A percentile compares a stretch with the other conserved stretches of the same genome.
phyloP scores from a whole-genome alignment of 2,888 invertebrate species.

The Notodonta dromedarius region DNA sequence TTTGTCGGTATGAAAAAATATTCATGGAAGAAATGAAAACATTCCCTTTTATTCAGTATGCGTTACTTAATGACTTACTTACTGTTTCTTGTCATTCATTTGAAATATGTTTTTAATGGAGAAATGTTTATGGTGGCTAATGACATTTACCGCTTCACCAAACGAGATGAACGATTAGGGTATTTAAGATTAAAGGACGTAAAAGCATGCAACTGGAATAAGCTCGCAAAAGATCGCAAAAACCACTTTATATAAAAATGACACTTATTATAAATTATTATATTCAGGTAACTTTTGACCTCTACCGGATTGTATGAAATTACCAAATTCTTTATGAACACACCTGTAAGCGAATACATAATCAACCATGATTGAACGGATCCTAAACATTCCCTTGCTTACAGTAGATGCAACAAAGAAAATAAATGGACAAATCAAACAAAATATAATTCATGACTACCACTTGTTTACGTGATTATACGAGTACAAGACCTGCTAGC shows the following conservation, averaged over 20 bases:
- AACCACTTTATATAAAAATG: too few species aligned
- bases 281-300: too few species aligned
- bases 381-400: neutral
- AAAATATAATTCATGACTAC: conserved; percentile 1
- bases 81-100: neutral
- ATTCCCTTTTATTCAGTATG: neutral
- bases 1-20: conserved; percentile 4
- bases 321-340: neutral
- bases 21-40: neutral
- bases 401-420: neutral
- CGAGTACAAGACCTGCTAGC: conserved; percentile 2
- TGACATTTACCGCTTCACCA: too few species aligned
- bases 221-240: too few species aligned
- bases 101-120: too few species aligned
- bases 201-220: too few species aligned
- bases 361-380: neutral
- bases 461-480: neutral
- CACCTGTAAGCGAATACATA: neutral
- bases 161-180: too few species aligned
- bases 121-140: too few species aligned
- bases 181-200: too few species aligned
- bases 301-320: neutral
- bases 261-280: too few species aligned
- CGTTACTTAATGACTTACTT: neutral
- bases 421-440: conserved; percentile 1